These are phyloP conservation scores for Vombatus ursinus DNA, from an alignment of 2,113 vertebrate genomes.

Conservation along the genomic window DNA sequence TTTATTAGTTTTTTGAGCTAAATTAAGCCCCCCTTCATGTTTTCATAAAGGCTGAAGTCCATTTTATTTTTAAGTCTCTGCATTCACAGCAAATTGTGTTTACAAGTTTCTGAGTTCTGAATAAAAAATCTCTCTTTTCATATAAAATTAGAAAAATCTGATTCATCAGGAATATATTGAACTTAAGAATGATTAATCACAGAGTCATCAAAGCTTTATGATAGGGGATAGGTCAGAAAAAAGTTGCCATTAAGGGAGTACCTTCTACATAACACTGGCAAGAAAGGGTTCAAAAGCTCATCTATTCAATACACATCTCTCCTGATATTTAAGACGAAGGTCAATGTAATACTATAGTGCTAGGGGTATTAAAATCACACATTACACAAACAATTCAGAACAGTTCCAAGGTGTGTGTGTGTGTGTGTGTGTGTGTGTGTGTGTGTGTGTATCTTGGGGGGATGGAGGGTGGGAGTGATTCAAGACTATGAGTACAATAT, in stretches of 20 bases:
- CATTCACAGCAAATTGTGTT: conserved; percentile 77
- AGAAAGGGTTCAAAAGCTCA: neutral
- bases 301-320: neutral
- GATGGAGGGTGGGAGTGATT: neutral
- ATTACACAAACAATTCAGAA: neutral
- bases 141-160: neutral
- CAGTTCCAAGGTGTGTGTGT: neutral
- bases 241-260: neutral
- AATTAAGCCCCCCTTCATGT: conserved; percentile 75
- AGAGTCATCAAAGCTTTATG: neutral
- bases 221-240: neutral
- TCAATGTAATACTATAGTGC: conserved; percentile 12
- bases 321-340: conserved; percentile 16
- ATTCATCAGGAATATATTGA: neutral
- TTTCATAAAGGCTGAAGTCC: conserved; percentile 78
- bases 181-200: neutral
- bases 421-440: no score
- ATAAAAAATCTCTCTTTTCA: conserved; percentile 25
- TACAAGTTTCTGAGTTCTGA: conserved; percentile 65
- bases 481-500: neutral
- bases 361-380: neutral
- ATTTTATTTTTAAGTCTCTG: conserved; percentile 76
- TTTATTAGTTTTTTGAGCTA: conserved; percentile 80
- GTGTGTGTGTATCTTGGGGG: neutral
- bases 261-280: neutral